Percentiles rank a stretch among this genome's conserved stretches.
Evolutionary conservation across 2,113 vertebrate species (phyloP).

Genomic region (Catagonus wagneri): DNA sequence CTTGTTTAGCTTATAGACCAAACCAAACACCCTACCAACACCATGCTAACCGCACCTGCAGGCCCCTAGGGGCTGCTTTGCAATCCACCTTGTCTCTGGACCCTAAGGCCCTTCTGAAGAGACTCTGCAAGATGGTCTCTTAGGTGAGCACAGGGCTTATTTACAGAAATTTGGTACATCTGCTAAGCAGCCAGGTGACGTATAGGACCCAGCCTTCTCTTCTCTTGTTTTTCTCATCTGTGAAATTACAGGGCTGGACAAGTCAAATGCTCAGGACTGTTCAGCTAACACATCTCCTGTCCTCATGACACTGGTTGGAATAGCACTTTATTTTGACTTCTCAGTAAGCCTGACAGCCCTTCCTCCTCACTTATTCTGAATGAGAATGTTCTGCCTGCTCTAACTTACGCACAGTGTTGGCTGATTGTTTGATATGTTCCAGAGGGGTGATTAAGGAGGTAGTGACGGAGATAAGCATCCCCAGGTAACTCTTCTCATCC

Average conservation of each 20-base stretch:
- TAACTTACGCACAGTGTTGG: background rate
- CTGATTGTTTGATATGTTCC: background rate
- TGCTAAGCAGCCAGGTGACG: background rate
- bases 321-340: background rate
- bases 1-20: background rate
- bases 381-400: background rate
- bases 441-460: background rate
- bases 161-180: background rate
- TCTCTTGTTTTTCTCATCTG: background rate
- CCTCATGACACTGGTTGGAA: background rate
- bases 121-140: no score
- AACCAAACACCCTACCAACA: background rate
- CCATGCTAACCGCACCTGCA: rapidly evolving
- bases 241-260: background rate
- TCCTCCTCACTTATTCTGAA: background rate
- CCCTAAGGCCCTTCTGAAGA: rapidly evolving
- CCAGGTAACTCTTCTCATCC: background rate
- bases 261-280: background rate
- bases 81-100: background rate
- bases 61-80: background rate
- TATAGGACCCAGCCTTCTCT: background rate
- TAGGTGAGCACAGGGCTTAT: background rate
- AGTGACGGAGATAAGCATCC: background rate
- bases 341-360: background rate
- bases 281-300: background rate